These are phyloP conservation scores for Rhynchopsitta pachyrhyncha DNA, from an alignment of 2,113 vertebrate species.

Conservation along the genomic window DNA sequence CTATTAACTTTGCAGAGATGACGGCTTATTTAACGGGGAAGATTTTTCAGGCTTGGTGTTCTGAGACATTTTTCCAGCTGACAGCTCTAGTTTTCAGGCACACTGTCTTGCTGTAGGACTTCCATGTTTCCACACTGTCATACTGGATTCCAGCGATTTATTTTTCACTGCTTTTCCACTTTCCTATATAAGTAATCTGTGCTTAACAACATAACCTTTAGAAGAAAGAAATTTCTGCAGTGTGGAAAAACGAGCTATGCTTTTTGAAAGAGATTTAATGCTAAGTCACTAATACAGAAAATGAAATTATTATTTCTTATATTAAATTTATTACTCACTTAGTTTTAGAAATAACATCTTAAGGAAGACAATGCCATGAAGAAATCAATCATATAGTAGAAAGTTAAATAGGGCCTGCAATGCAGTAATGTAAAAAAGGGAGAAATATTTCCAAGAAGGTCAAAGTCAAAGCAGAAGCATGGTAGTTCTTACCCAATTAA, in stretches of 20 bases:
- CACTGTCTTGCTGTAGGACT: neutral
- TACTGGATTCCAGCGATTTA: neutral
- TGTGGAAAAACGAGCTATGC: neutral
- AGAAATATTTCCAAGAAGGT: neutral
- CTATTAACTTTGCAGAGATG: neutral
- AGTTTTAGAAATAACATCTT: neutral
- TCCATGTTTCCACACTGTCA: neutral
- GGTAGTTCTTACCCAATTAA: neutral
- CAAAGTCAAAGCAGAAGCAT: neutral
- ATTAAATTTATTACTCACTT: neutral
- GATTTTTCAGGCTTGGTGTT: neutral
- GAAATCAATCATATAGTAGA: neutral
- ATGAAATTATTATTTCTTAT: neutral
- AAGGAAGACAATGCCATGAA: neutral
- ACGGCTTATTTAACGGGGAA: neutral
- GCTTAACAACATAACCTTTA: neutral
- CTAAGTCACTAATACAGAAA: neutral
- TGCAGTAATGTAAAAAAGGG: neutral
- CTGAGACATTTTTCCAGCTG: neutral
- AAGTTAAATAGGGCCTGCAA: neutral
- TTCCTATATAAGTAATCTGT: neutral
- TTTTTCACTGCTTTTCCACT: neutral
- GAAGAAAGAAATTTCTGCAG: neutral
- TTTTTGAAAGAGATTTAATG: slow-evolving; percentile 7
- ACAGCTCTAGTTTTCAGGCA: slow-evolving; percentile 11